These are phyloP conservation scores for Mimachlamys varia DNA, from an alignment of 2,888 invertebrate genomes.

Conservation along the genomic window DNA sequence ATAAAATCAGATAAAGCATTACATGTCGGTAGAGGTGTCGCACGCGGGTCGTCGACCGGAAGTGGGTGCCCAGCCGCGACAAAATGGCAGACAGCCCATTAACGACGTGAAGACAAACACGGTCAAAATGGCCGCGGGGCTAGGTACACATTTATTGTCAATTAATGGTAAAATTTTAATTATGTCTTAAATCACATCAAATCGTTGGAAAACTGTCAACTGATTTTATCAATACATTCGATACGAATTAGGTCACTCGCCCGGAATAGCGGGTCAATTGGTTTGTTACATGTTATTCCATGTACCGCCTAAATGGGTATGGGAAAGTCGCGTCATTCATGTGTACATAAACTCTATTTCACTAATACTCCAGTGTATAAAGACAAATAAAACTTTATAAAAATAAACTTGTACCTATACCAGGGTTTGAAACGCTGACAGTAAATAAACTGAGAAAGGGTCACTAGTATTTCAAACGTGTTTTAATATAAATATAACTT, in stretches of 20 bases:
- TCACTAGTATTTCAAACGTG: background rate
- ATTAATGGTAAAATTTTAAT: constrained; percentile 34
- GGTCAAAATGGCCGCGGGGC: background rate
- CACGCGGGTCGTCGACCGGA: constrained; percentile 2
- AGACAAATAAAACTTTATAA: background rate
- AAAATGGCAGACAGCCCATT: constrained; percentile 23
- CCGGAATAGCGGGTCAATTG: background rate
- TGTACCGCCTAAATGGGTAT: background rate
- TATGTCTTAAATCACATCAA: constrained; percentile 20
- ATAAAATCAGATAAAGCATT: background rate
- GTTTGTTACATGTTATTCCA: background rate
- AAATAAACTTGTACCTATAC: background rate
- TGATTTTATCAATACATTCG: constrained; percentile 23
- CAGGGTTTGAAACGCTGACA: background rate
- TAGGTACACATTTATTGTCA: constrained; percentile 32
- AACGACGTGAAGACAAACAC: background rate
- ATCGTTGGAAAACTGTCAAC: constrained; percentile 24
- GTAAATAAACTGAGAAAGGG: background rate
- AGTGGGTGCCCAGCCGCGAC: background rate
- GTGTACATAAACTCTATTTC: constrained; percentile 32
- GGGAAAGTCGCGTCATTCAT: background rate
- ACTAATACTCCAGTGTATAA: background rate
- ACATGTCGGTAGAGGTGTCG: constrained; percentile 22
- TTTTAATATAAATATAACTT: too few relatives aligned
- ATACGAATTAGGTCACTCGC: background rate